Percentiles rank a stretch among this genome's conserved stretches.
These are phyloP conservation scores for Scaptomyza polygonia DNA, from an alignment of 2,888 invertebrate species.

Conservation along the genomic window DNA sequence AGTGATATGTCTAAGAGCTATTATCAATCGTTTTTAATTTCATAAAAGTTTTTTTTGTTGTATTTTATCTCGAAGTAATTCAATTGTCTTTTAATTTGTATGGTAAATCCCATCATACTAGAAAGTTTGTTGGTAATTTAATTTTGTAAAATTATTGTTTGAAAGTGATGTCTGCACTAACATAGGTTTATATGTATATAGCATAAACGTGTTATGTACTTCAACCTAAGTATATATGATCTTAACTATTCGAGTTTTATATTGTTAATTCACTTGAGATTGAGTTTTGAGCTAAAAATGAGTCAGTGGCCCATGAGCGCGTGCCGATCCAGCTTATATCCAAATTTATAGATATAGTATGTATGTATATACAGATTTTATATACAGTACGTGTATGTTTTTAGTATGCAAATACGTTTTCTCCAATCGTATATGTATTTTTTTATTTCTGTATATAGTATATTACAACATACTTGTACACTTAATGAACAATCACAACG, in stretches of 20 bases:
- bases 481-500: slow-evolving; percentile 84
- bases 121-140: slow-evolving; percentile 9
- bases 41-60: slow-evolving; percentile 50
- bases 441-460: slow-evolving; percentile 33
- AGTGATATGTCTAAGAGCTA: slow-evolving; percentile 85
- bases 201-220: slow-evolving; percentile 1
- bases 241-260: slow-evolving; percentile 44
- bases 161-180: slow-evolving; percentile 39
- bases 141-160: slow-evolving; percentile 48
- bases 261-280: slow-evolving; percentile 56
- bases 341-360: slow-evolving; percentile 27
- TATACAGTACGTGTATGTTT: background rate
- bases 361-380: slow-evolving; percentile 40
- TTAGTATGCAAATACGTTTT: slow-evolving; percentile 11
- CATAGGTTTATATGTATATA: background rate
- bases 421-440: slow-evolving; percentile 26
- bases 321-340: slow-evolving; percentile 29
- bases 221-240: slow-evolving; percentile 16
- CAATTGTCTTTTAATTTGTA: slow-evolving; percentile 33
- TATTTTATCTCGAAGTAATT: slow-evolving; percentile 65
- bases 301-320: slow-evolving; percentile 34
- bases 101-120: slow-evolving; percentile 2
- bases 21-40: slow-evolving; percentile 84
- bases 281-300: slow-evolving; percentile 51
- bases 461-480: slow-evolving; percentile 67